These are phyloP conservation scores for Myiotriccus ornatus DNA, from an alignment of 2,797 vertebrate species.

Conservation along the genomic window DNA sequence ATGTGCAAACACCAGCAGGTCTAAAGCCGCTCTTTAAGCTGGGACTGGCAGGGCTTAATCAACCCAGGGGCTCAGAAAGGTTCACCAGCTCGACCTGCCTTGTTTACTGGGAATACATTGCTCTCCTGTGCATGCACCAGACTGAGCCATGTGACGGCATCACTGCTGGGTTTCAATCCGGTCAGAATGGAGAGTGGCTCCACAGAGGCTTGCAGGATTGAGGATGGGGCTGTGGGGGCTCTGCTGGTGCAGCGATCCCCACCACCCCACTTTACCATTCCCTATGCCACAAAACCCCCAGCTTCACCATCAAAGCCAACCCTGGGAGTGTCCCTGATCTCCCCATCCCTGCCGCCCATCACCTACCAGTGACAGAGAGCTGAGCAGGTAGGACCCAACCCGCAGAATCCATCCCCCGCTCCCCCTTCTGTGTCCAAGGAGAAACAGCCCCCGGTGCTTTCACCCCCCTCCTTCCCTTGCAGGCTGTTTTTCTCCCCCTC, in stretches of 20 bases:
- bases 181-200: neutral
- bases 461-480: slow-evolving; percentile 27
- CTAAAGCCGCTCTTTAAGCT: neutral
- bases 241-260: neutral
- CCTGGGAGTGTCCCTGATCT: fast-evolving
- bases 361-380: neutral
- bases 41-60: neutral
- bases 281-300: fast-evolving
- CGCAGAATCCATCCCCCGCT: fast-evolving
- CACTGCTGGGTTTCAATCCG: neutral
- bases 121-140: neutral
- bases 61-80: neutral
- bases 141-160: fast-evolving
- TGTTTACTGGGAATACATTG: neutral
- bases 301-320: neutral
- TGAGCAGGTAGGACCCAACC: neutral
- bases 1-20: neutral
- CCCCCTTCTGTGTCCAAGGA: neutral
- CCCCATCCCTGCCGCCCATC: neutral
- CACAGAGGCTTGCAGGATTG: neutral
- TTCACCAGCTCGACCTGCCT: neutral
- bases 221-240: neutral
- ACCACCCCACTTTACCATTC: neutral
- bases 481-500: slow-evolving; percentile 59
- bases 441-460: neutral